Conservation (phyloP, 2,888 invertebrate genomes). For the Saturnia japonica region DNA sequence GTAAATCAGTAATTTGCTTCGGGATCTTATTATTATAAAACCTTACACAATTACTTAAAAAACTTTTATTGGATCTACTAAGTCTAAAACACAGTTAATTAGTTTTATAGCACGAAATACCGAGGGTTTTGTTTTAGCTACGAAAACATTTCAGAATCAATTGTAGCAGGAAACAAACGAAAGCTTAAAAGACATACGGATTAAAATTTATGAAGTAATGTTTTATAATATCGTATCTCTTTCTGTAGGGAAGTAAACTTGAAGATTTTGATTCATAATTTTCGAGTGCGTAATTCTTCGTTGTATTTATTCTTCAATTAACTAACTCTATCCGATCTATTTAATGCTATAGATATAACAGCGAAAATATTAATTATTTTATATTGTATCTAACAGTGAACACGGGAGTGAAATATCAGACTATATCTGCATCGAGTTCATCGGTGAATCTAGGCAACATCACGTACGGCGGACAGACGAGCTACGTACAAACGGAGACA, state of each 20-base stretch:
- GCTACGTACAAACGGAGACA: slow-evolving; percentile 60
- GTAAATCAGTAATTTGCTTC: too few species aligned
- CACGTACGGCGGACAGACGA: slow-evolving; percentile 68
- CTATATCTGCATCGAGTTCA: slow-evolving; percentile 70
- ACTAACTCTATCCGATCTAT: neutral
- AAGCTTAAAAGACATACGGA: neutral
- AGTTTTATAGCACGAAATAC: too few species aligned
- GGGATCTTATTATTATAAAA: too few species aligned
- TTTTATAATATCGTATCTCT: neutral
- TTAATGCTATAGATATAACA: neutral
- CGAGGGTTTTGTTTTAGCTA: neutral
- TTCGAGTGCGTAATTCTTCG: neutral
- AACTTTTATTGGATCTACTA: too few species aligned
- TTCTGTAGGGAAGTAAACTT: neutral
- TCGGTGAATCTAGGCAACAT: slow-evolving; percentile 73
- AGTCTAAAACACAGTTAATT: too few species aligned
- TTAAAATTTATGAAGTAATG: neutral
- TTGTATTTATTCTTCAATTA: neutral
- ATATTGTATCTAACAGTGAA: slow-evolving; percentile 55
- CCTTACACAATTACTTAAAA: too few species aligned
- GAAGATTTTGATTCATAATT: neutral
- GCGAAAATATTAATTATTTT: neutral
- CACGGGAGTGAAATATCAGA: slow-evolving; percentile 77
- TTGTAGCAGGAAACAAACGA: neutral
- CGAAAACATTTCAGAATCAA: neutral